Evolutionary conservation across 1,140 invertebrate genomes (phyloP), one percentile per base, ranked within the genome.

Genomic region (Drosophila triauraria): DNA sequence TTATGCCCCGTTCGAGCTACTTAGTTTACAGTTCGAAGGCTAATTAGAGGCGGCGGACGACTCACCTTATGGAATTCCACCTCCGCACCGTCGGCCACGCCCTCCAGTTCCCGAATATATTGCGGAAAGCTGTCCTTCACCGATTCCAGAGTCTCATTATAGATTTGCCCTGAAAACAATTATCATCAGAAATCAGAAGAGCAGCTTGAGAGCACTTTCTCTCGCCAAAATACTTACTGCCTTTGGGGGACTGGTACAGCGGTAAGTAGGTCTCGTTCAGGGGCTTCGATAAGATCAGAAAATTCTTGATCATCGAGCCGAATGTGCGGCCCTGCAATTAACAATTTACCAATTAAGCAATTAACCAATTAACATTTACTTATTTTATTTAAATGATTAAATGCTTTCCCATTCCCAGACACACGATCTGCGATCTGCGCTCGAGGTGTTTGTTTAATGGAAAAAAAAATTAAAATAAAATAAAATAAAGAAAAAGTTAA

Each of bases 81-180:
- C 71, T 95, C 94, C 10, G 97, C 95, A 3, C 97, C 97, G 87
- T 97, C 96, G 15, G 97, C 96, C 4, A 96, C 95, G 38, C 97
- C 97, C 92, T 97, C 94, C n/a, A 98, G 93, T 93, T 98, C 97
- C 38, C 95, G 94, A 0, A 98, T 93, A 81, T 98, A 98, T 63
- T 97, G 96, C 0, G 97, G 97, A 93, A 95, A 98, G 71, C 95
- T 95, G 47, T 94, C 88, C 72, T 95, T 94, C 27, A 96, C 95
- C 59, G 94, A 94, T 2, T 93, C 93, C 1, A 97, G 93, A 1
- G 96, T 97, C 61, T 95, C 95, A 1, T 97, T 95, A 79, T 97
- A 98, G 9, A 96, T 95, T 60, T 93, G 90, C 47, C 75, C 92
- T 93, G 51, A 17, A 30, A 63, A 5, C 0, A 23, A 62, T 35